phyloP scores from a whole-genome alignment of 2,888 invertebrate species.

The Pterostichus madidus region DNA sequence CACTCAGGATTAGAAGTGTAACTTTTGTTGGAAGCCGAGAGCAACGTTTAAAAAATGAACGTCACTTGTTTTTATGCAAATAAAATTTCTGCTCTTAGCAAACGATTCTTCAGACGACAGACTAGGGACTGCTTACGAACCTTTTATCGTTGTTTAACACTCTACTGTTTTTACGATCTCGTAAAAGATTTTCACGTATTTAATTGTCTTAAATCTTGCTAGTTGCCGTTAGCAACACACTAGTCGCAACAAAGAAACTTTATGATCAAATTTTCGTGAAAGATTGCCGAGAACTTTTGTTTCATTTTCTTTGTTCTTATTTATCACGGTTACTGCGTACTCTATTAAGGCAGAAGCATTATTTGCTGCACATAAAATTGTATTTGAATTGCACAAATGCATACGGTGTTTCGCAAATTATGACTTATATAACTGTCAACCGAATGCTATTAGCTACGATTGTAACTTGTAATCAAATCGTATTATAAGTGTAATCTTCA shows the following conservation, averaged over 20 bases:
- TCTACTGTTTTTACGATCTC: conserved; percentile 47
- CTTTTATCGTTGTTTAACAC: conserved; percentile 57
- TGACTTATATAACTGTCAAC: conserved; percentile 19
- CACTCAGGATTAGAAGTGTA: conserved; percentile 55
- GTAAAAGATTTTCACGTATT: conserved; percentile 57
- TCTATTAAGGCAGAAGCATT: conserved; percentile 23
- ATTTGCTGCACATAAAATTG: neutral
- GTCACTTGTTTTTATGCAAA: conserved; percentile 58
- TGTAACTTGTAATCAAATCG: too few relatives aligned
- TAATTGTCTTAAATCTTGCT: conserved; percentile 54
- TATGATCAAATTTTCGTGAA: conserved; percentile 51
- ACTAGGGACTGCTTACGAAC: conserved; percentile 50
- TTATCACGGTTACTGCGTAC: conserved; percentile 29
- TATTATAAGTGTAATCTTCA: too few relatives aligned
- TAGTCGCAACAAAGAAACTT: conserved; percentile 51
- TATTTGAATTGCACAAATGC: conserved; percentile 39
- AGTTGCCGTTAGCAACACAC: conserved; percentile 55
- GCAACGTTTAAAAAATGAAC: conserved; percentile 57
- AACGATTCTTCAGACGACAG: conserved; percentile 27
- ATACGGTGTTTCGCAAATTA: neutral
- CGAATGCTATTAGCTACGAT: too few relatives aligned
- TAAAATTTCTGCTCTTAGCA: conserved; percentile 49
- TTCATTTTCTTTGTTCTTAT: conserved; percentile 50
- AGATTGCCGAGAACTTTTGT: conserved; percentile 30
- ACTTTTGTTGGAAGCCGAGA: conserved; percentile 25